Conservation (phyloP, 2,113 vertebrate genomes). For the Alligator sinensis region DNA sequence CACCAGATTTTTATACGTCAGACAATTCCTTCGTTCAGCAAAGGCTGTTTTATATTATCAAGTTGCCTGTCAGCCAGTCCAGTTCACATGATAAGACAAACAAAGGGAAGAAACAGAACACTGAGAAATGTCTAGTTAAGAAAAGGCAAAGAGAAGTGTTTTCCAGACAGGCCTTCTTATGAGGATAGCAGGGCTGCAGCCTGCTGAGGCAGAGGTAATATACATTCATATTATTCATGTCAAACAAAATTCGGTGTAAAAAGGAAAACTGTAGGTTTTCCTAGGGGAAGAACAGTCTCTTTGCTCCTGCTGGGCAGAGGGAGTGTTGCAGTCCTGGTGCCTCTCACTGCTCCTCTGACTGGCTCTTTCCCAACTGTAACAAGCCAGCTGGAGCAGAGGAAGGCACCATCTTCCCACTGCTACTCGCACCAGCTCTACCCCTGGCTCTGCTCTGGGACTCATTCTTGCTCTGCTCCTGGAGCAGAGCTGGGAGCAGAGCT, state of each 20-base stretch:
- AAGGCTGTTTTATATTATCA: constrained; percentile 1
- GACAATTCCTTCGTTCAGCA: constrained; percentile 19
- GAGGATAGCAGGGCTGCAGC: background rate
- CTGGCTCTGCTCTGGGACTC: background rate
- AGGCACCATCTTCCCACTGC: background rate
- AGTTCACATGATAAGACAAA: background rate
- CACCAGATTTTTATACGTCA: constrained; percentile 13
- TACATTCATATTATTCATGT: background rate
- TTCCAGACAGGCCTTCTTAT: background rate
- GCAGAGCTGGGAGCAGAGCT: too few species aligned
- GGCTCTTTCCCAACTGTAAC: background rate
- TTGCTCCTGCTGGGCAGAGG: background rate
- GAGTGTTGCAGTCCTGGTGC: too few species aligned
- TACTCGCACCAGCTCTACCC: background rate
- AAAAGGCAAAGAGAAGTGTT: background rate
- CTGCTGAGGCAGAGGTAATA: background rate
- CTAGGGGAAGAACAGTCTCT: background rate
- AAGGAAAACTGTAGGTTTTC: background rate
- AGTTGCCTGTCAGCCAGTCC: background rate
- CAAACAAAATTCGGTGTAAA: background rate
- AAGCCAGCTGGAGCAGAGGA: too few species aligned
- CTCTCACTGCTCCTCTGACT: too few species aligned
- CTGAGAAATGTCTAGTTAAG: background rate
- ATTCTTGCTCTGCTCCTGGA: too few species aligned
- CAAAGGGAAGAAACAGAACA: background rate